Evolutionary conservation across 2,113 vertebrate species (phyloP), one percentile per base, ranked within the genome.

Genomic region (Muscicapa adusta): DNA sequence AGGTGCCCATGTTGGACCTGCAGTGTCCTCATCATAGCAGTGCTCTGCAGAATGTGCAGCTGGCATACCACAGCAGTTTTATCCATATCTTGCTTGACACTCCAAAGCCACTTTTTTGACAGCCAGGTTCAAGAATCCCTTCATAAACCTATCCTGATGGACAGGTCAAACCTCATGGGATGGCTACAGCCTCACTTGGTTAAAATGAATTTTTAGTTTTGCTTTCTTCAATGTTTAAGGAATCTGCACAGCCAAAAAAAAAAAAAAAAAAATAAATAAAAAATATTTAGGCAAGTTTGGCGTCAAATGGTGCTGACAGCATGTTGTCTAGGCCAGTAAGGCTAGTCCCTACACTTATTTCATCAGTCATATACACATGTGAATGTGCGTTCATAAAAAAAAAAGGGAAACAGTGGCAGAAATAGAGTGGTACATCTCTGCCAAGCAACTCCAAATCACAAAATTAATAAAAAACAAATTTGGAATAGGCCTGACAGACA

Each of bases 311-410:
- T 96, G 92, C 42, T 85, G 92, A 85, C 67, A 87, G 67, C 40
- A 61, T 12, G 18, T 56, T 95, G 71, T 88, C 86, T 23, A 31
- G 48, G 36, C 45, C 34, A 63, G 14, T 5, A 53, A 91, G 42
- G 53, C 58, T 87, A 58, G 47, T 92, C 50, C 66, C 40, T 57
- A 47, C 28, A 18, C 31, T 47, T 72, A 43, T 75, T 58, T 29
- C 19, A 2, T 17, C 29, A 70, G 54, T 12, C 1, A 4, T 5
- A 5, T 6, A 25, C 2, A 6, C 1, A 2, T 6, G 5, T 28
- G n/a, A 91, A 42, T 22, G 20, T 50, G 36, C 2, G 1, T 36
- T 81, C n/a, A 33, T 23, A 53, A 61, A 63, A 76, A 26, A 26
- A 78, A 89, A 31, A 47, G 12, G 31, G 48, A 48, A 75, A 29